These are phyloP conservation scores for Sinhomidia bicolor DNA, from an alignment of 2,888 invertebrate genomes.

Conservation along the genomic window DNA sequence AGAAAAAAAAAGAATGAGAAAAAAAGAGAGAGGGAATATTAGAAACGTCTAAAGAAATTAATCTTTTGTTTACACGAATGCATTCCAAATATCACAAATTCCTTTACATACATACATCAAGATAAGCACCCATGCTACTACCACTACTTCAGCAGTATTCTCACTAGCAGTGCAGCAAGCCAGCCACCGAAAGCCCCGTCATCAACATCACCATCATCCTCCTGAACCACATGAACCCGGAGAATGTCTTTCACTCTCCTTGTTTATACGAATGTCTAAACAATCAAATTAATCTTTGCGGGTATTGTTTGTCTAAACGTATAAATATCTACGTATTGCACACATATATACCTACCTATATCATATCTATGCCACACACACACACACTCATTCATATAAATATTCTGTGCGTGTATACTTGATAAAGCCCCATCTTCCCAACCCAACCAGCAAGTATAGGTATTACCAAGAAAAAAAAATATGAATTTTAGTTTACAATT, in stretches of 20 bases:
- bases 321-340: neutral
- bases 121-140: slow-evolving; percentile 23
- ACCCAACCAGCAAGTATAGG: too few species aligned
- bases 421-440: too few species aligned
- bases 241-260: slow-evolving; percentile 62
- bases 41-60: slow-evolving; percentile 20
- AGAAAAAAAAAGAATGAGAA: neutral
- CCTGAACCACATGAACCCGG: slow-evolving; percentile 48
- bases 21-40: neutral
- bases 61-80: slow-evolving; percentile 46
- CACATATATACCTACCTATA: neutral
- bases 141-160: too few species aligned
- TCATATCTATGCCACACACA: neutral
- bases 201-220: neutral
- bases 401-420: too few species aligned
- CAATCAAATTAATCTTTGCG: slow-evolving; percentile 70
- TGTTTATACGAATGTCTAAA: slow-evolving; percentile 71
- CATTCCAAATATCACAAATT: slow-evolving; percentile 57
- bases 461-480: too few species aligned
- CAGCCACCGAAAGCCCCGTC: neutral
- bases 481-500: too few species aligned
- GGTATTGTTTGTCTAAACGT: neutral
- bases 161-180: neutral
- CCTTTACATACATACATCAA: slow-evolving; percentile 32
- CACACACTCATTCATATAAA: neutral